A percentile compares a stretch with the other conserved stretches of the same genome.
phyloP scores from a whole-genome alignment of 1,140 invertebrate genomes.

The Plutomurus gul region DNA sequence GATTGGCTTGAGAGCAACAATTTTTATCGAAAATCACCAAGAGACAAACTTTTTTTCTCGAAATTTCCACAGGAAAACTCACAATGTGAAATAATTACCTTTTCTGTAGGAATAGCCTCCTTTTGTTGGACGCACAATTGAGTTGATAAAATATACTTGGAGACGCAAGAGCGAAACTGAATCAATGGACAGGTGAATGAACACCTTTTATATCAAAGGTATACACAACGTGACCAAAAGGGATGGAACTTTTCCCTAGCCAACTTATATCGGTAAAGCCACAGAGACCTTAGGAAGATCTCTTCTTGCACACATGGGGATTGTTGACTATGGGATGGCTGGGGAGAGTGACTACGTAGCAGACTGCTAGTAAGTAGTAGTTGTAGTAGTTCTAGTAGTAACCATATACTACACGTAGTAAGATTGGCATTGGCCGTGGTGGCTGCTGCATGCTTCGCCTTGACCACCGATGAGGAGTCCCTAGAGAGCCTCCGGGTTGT shows the following conservation, averaged over 20 bases:
- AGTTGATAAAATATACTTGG: conserved; percentile 21
- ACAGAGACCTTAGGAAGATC: background rate
- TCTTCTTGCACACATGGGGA: background rate
- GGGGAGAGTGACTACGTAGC: background rate
- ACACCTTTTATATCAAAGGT: conserved; percentile 50
- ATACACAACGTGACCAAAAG: conserved; percentile 34
- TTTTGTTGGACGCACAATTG: conserved; percentile 6
- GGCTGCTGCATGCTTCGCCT: background rate
- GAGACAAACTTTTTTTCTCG: conserved; percentile 30
- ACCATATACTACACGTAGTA: background rate
- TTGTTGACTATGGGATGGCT: background rate
- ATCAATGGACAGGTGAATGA: conserved; percentile 51
- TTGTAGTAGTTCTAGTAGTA: background rate
- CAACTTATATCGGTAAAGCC: background rate
- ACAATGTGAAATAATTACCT: background rate
- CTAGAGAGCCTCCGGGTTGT: conserved; percentile 40
- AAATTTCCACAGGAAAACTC: background rate
- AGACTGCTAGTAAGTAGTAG: background rate
- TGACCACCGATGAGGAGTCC: conserved; percentile 8
- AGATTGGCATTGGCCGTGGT: background rate
- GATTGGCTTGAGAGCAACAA: background rate
- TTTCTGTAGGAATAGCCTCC: conserved; percentile 29
- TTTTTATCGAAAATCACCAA: background rate
- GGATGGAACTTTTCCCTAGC: conserved; percentile 1
- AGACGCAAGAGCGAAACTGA: conserved; percentile 49